Percentiles rank a stretch among this genome's conserved stretches.
Conservation (phyloP, 2,888 invertebrate genomes). For the Erebia aethiops region DNA sequence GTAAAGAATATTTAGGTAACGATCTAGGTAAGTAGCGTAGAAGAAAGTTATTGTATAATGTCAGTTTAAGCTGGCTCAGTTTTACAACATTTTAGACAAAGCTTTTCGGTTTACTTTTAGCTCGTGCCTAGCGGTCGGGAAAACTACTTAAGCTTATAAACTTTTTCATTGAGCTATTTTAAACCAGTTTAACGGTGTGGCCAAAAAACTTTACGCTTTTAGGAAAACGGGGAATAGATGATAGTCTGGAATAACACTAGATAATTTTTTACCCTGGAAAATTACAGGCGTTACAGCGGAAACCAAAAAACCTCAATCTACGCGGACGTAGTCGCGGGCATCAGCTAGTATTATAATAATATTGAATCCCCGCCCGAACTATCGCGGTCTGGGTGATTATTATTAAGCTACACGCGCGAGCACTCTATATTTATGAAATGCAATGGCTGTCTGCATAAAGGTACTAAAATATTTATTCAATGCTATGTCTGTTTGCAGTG, state of each 20-base stretch:
- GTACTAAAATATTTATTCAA: not conserved
- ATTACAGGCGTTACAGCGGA: no score
- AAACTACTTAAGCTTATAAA: slow-evolving; percentile 31
- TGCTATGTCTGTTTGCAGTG: not conserved
- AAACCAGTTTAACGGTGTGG: slow-evolving; percentile 17
- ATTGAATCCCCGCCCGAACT: not conserved
- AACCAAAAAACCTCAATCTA: no score
- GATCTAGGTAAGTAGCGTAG: not conserved
- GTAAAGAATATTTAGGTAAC: no score
- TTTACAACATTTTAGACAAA: slow-evolving; percentile 12
- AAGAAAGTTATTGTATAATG: not conserved
- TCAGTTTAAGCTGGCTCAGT: not conserved
- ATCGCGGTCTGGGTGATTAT: slow-evolving; percentile 2
- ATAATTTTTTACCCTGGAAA: no score
- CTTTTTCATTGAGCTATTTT: slow-evolving; percentile 28
- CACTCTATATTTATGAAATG: slow-evolving; percentile 6
- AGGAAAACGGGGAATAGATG: not conserved
- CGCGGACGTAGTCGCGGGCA: no score
- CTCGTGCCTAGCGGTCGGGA: slow-evolving; percentile 21
- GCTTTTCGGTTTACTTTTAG: slow-evolving; percentile 22
- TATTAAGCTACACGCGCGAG: not conserved
- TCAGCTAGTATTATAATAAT: no score
- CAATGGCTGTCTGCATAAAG: not conserved
- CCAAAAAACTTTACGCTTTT: slow-evolving; percentile 6
- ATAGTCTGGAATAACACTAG: no score